Base-by-base conservation (phyloP, 2,888 invertebrate genomes). In the Merodon equestris region DNA sequence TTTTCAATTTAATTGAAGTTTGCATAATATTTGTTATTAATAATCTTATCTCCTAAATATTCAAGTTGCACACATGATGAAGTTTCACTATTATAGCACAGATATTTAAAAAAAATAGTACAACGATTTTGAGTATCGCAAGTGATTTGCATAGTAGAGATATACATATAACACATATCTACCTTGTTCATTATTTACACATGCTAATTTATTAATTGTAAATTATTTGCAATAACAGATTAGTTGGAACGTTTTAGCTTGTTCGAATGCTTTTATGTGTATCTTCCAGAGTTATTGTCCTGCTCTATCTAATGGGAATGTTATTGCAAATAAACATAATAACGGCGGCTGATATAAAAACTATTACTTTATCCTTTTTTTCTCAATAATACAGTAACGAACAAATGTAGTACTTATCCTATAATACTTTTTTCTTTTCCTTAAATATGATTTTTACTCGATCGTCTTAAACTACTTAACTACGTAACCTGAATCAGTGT, bases 1-100 rank as follows among this genome's bases (percentile, higher is more conserved):
- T 70, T 70, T 70, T 75, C 75, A 75, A 75, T 75, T 75, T 63
- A 70, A 75, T 75, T 75, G 75, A 75, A 63, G 47, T 58, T 66
- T 45, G 54, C 47, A 27, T 56, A 61, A 67, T 74, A 7, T 40
- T 40, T 40, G 27, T 58, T 70, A 38, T 12, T 2, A 27, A 4
- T 27, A 27, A 27, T 4, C 27, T 27, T 27, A 27, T 27, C 2
- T 27, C 7, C 27, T 27, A 27, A 27, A 9, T 47, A 17, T 53
- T 58, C 51, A 53, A 19, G 17, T 58, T 75, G 54, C 58, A 64
- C 48, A 58, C 42, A 47, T 50, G 42, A 58, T 70, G 34, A 63
- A 70, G 63, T 58, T 70, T 68, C 10, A 48, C 45, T 70, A 57
- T 5, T 9, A 40, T 40, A 66, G 53, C 36, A 75, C 48, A 70